Evolutionary conservation across 1,140 invertebrate species (phyloP).

Genomic region (Drosophila funebris): DNA sequence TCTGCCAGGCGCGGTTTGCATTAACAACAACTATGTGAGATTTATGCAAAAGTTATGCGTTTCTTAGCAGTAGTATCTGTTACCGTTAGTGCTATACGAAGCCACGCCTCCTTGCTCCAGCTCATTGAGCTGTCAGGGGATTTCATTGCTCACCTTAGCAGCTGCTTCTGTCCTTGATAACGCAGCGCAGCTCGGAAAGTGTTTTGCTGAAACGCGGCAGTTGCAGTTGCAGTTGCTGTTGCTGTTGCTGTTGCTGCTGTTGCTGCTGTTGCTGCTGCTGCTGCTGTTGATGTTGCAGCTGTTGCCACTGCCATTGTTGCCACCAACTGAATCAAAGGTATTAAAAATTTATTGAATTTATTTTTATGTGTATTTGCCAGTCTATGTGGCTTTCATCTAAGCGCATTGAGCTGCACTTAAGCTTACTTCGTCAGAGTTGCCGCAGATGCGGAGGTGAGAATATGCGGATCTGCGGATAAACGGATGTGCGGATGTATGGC

Average conservation of each 20-base stretch:
- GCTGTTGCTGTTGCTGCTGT: no score
- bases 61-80: conserved; percentile 46
- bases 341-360: conserved; percentile 80
- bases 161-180: conserved; percentile 37
- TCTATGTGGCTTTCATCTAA: conserved; percentile 5
- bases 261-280: no score
- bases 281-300: not conserved
- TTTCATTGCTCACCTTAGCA: conserved; percentile 45
- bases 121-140: conserved; percentile 30
- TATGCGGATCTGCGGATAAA: no score
- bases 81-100: conserved; percentile 8
- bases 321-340: conserved; percentile 54
- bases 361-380: conserved; percentile 47
- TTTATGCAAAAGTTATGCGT: conserved; percentile 70
- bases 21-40: conserved; percentile 67
- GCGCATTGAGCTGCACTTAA: conserved; percentile 64
- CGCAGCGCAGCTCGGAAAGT: no score
- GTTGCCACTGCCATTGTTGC: conserved; percentile 53
- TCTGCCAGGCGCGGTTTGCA: conserved; percentile 50
- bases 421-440: conserved; percentile 39
- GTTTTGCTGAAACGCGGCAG: no score
- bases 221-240: no score
- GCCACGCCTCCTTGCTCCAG: not conserved
- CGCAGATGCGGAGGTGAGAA: not conserved
- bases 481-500: not conserved